These are phyloP conservation scores for Mythimna pallens DNA, from an alignment of 2,888 invertebrate species.

Conservation along the genomic window DNA sequence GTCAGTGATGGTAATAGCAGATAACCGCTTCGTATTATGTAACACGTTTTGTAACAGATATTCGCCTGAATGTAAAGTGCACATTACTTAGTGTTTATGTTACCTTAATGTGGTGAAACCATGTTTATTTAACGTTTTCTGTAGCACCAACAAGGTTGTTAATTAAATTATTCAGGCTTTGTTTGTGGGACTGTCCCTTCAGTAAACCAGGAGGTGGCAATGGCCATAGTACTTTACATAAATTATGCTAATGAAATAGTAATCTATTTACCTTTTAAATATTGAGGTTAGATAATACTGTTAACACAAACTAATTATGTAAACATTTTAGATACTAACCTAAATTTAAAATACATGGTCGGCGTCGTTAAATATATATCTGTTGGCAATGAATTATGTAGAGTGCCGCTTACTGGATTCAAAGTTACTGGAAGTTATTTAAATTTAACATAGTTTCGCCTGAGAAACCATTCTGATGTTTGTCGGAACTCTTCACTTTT, in stretches of 20 bases:
- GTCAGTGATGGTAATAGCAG: constrained; percentile 72
- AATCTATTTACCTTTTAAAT: constrained; percentile 20
- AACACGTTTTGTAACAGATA: constrained; percentile 73
- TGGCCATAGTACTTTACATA: constrained; percentile 24
- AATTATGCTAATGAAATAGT: constrained; percentile 42
- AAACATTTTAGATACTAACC: constrained; percentile 30
- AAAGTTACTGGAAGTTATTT: constrained; percentile 57
- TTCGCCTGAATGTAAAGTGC: constrained; percentile 63
- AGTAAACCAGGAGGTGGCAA: constrained; percentile 26
- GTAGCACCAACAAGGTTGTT: constrained; percentile 36
- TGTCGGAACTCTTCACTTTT: constrained; percentile 70
- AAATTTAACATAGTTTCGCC: constrained; percentile 62
- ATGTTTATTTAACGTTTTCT: constrained; percentile 46
- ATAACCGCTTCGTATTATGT: constrained; percentile 71
- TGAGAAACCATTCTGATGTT: constrained; percentile 55
- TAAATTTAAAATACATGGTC: constrained; percentile 35
- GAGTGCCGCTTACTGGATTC: constrained; percentile 45
- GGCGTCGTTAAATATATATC: constrained; percentile 40
- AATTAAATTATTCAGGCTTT: constrained; percentile 50
- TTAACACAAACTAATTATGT: constrained; percentile 19
- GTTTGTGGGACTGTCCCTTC: constrained; percentile 34
- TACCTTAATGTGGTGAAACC: constrained; percentile 54
- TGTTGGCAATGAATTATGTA: constrained; percentile 57
- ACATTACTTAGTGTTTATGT: constrained; percentile 62
- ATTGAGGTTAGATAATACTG: constrained; percentile 17